phyloP scores from a whole-genome alignment of 2,888 invertebrate genomes.

The Xylocampa areola region DNA sequence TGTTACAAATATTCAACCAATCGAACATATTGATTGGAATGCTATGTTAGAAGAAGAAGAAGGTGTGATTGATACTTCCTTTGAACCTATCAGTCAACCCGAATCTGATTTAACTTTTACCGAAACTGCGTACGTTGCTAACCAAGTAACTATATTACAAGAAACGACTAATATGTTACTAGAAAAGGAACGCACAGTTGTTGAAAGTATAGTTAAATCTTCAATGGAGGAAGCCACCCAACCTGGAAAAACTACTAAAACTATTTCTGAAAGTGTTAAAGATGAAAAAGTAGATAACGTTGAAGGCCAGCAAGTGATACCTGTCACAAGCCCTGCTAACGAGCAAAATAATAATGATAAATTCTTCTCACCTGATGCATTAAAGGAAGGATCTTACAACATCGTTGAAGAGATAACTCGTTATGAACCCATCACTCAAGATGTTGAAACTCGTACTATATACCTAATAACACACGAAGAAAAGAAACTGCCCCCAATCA shows the following conservation, averaged over 20 bases:
- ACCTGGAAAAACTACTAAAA: conserved; percentile 11
- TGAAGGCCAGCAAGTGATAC: conserved; percentile 39
- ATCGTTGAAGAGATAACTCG: conserved; percentile 76
- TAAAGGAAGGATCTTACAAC: conserved; percentile 71
- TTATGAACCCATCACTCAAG: conserved; percentile 71
- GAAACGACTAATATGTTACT: conserved; percentile 62
- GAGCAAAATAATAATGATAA: conserved; percentile 86
- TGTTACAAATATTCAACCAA: conserved; percentile 64
- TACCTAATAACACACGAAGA: conserved; percentile 93
- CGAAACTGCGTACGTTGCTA: conserved; percentile 71
- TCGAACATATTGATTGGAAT: conserved; percentile 84
- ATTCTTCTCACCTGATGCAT: conserved; percentile 69
- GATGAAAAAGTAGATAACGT: conserved; percentile 8
- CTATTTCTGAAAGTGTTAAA: conserved; percentile 2
- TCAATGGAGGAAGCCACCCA: conserved; percentile 24
- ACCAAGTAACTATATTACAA: conserved; percentile 82
- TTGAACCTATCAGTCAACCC: conserved; percentile 66
- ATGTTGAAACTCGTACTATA: conserved; percentile 85
- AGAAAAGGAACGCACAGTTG: conserved; percentile 41
- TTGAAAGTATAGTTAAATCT: conserved; percentile 39
- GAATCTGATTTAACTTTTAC: conserved; percentile 49
- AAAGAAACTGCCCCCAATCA: conserved; percentile 91
- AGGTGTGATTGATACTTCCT: conserved; percentile 63
- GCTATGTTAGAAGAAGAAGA: conserved; percentile 82
- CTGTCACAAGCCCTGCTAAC: conserved; percentile 59